phyloP scores from a whole-genome alignment of 2,113 vertebrate genomes.

The Carollia perspicillata region DNA sequence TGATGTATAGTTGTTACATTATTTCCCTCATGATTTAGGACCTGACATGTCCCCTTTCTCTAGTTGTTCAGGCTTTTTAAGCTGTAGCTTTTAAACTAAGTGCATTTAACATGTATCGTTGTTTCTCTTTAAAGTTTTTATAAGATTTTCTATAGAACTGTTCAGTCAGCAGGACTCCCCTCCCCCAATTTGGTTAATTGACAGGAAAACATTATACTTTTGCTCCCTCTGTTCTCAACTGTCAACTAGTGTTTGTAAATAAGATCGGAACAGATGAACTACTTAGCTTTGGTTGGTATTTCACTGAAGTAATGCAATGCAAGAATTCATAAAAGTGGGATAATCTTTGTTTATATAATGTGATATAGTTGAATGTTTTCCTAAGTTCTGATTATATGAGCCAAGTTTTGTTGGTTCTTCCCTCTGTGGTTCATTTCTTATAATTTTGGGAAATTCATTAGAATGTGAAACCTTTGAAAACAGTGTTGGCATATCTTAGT shows the following conservation, averaged over 20 bases:
- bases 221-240: not conserved
- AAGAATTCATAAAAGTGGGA: not conserved
- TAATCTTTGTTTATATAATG: not conserved
- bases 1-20: not conserved
- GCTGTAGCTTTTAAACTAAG: not conserved
- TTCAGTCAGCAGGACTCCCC: not conserved
- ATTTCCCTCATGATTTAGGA: not conserved
- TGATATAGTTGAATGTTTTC: not conserved
- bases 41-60: not conserved
- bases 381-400: not conserved
- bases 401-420: not conserved
- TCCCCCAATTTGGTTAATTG: not conserved
- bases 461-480: not conserved
- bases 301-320: slow-evolving; percentile 1
- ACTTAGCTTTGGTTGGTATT: slow-evolving; percentile 8
- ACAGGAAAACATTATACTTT: not conserved
- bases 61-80: not conserved
- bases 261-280: not conserved
- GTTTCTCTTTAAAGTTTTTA: not conserved
- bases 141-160: not conserved
- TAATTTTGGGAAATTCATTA: not conserved
- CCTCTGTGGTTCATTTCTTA: not conserved
- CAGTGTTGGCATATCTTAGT: not conserved
- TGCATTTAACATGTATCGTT: not conserved
- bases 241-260: slow-evolving; percentile 23